Evolutionary conservation across 2,888 invertebrate genomes (phyloP).

Genomic region (Agrotis clavis): DNA sequence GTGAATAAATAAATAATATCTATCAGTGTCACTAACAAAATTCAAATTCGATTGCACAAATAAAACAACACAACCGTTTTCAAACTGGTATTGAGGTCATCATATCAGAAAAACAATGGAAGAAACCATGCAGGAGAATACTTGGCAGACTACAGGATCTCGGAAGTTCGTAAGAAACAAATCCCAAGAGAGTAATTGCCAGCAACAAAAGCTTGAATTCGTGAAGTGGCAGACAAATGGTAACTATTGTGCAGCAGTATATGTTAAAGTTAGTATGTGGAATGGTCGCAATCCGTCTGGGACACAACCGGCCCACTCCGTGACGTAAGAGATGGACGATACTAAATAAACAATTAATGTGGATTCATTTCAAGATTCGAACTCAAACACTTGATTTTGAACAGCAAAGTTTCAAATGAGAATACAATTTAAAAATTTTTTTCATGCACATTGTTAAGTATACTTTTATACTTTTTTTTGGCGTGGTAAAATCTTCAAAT

Average conservation of each 20-base stretch:
- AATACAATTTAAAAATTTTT: too few species aligned
- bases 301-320: neutral
- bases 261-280: constrained; percentile 37
- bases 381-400: too few species aligned
- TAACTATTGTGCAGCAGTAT: constrained; percentile 46
- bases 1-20: too few species aligned
- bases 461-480: too few species aligned
- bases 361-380: too few species aligned
- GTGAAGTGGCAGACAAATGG: constrained; percentile 40
- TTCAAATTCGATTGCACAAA: too few species aligned
- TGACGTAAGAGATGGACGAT: constrained; percentile 10
- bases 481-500: too few species aligned
- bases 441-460: too few species aligned
- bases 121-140: neutral
- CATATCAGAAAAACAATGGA: neutral
- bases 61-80: neutral
- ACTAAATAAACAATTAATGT: too few species aligned
- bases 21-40: too few species aligned
- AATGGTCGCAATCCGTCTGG: constrained; percentile 42
- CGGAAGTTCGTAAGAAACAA: constrained; percentile 20
- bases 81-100: neutral
- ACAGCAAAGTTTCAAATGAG: too few species aligned
- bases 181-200: constrained; percentile 25
- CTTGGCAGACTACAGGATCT: constrained; percentile 16
- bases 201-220: constrained; percentile 32